Conservation (phyloP, 1,140 invertebrate species). For the Forficula auricularia region DNA sequence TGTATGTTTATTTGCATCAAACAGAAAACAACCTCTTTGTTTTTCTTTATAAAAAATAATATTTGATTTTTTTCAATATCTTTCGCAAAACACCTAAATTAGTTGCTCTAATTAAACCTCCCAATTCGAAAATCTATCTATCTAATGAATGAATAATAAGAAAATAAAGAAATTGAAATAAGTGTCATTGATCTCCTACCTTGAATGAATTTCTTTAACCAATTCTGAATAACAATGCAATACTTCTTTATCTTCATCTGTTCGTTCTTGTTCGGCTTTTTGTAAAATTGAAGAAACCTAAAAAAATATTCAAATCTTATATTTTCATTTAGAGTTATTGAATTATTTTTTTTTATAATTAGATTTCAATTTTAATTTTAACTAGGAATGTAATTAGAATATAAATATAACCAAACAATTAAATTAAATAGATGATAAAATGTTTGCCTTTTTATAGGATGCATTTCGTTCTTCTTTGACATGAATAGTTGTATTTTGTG, state of each 20-base stretch:
- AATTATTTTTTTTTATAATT: not conserved
- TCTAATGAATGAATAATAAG: too few species aligned
- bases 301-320: constrained; percentile 15
- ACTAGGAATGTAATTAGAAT: too few species aligned
- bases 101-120: too few species aligned
- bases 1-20: too few species aligned
- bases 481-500: constrained; percentile 23
- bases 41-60: too few species aligned
- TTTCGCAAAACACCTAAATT: too few species aligned
- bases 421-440: constrained; percentile 6
- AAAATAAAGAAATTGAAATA: constrained; percentile 11
- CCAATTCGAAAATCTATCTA: too few species aligned
- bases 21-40: too few species aligned
- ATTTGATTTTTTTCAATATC: too few species aligned
- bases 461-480: constrained; percentile 32
- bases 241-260: constrained; percentile 38
- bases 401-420: too few species aligned
- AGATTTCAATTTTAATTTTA: too few species aligned
- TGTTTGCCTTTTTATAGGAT: constrained; percentile 31
- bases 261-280: constrained; percentile 40
- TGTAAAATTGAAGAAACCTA: constrained; percentile 46
- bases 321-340: not conserved
- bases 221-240: constrained; percentile 47
- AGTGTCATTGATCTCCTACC: too few species aligned
- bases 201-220: constrained; percentile 46